Evolutionary conservation across 2,888 invertebrate species (phyloP), one percentile per base, ranked within the genome.

Genomic region (Geotrupes spiniger): DNA sequence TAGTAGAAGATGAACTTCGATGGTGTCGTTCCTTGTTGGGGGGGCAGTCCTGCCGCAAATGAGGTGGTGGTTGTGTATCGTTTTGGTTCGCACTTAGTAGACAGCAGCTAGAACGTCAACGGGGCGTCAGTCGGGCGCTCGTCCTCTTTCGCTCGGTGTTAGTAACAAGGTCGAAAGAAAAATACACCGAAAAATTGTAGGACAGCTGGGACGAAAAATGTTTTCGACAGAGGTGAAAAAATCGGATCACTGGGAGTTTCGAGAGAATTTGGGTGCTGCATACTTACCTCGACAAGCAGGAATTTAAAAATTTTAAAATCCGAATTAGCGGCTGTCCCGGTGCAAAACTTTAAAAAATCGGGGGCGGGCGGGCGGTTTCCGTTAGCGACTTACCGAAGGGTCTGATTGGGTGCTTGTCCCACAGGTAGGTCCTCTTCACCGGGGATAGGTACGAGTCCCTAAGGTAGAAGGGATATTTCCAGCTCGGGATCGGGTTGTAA

Each of bases 381-480:
- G 40, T 28, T 53, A 51, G 55, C 59, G 63, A 85, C 89, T 84
- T 84, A 92, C 91, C 89, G 78, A 90, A 84, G 71, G 90, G 90
- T 78, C 92, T 86, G 75, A 88, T 82, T 73, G 92, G 92, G 77
- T 92, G 92, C 76, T 86, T 87, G 76, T 86, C 85, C 92, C 92
- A 92, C 69, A 92, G 81, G 79, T 88, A 92, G 76, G 85, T 87
- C 78, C 89, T 87, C 81, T 90, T 92, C 74, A 92, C 83, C 54
- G 92, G 92, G 70, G 91, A 92, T 75, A 92, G 84, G 79, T 87
- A 92, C 69, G 90, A 91, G 78, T 89, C 87, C 63, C 92, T 81
- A 71, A 91, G 80, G 78, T 84, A 86, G 73, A 84, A 87, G 54
- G 88, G 87, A 72, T 84, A 82, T 72, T 78, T 82, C 73, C 83